Conservation (phyloP, 2,888 invertebrate genomes). For the Dendrolimus pini region DNA sequence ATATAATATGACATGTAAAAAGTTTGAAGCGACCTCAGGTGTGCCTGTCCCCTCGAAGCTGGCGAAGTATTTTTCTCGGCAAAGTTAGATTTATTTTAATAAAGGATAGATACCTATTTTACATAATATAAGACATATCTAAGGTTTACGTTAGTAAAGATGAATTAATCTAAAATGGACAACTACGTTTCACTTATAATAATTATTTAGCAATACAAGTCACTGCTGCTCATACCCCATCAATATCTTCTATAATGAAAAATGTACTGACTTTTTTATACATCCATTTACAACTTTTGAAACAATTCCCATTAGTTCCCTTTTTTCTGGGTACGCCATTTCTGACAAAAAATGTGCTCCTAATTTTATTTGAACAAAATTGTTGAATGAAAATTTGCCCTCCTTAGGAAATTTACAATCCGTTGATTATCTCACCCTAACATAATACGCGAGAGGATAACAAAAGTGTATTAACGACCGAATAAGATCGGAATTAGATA, state of each 20-base stretch:
- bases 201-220: no score
- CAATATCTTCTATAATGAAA: not conserved
- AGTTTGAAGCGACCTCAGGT: constrained; percentile 49
- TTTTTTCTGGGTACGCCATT: not conserved
- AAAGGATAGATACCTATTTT: constrained; percentile 7
- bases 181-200: no score
- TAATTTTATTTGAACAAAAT: not conserved
- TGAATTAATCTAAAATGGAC: no score
- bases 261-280: not conserved
- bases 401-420: not conserved
- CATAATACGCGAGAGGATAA: not conserved
- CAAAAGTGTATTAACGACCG: not conserved
- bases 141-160: no score
- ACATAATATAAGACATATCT: not conserved
- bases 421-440: not conserved
- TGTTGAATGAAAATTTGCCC: not conserved
- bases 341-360: not conserved
- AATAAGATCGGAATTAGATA: not conserved
- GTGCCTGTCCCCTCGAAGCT: constrained; percentile 47
- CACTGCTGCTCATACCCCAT: no score
- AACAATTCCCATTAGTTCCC: not conserved
- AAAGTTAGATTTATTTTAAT: constrained; percentile 50
- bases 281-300: not conserved
- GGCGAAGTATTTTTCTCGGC: constrained; percentile 55
- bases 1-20: constrained; percentile 34